These are phyloP conservation scores for Sepiola atlantica DNA, from an alignment of 2,888 invertebrate genomes.

Conservation along the genomic window DNA sequence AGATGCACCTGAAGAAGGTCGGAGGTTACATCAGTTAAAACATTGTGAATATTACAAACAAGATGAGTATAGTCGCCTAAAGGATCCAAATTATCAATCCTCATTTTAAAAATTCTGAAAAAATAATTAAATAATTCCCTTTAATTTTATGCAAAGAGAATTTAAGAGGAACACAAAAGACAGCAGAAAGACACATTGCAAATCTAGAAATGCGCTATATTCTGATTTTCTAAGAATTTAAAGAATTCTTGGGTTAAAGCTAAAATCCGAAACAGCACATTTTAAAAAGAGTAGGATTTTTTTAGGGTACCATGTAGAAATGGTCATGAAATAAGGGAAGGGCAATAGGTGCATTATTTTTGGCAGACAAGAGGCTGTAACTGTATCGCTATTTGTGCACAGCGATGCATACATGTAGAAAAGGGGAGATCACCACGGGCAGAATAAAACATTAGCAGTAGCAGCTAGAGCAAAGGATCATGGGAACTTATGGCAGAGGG, in stretches of 20 bases:
- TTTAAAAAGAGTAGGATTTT: background rate
- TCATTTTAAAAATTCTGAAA: too few relatives aligned
- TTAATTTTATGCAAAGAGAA: too few relatives aligned
- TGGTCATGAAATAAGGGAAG: background rate
- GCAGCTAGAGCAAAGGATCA: background rate
- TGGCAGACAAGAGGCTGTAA: constrained; percentile 10
- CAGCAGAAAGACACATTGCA: background rate
- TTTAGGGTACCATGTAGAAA: background rate
- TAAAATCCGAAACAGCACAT: background rate
- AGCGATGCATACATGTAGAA: background rate
- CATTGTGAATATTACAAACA: too few relatives aligned
- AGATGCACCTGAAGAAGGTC: too few relatives aligned
- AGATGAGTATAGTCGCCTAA: too few relatives aligned
- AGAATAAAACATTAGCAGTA: background rate
- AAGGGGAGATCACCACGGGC: background rate
- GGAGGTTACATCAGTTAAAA: too few relatives aligned
- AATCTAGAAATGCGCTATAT: background rate
- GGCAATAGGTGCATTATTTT: background rate
- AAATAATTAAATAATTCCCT: too few relatives aligned
- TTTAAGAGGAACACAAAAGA: background rate
- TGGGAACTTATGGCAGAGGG: background rate
- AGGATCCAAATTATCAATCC: too few relatives aligned
- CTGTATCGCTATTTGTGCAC: background rate
- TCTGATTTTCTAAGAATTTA: background rate
- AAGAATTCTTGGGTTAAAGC: background rate